Conservation (phyloP, 2,113 vertebrate species). For the Cephalopterus ornatus region DNA sequence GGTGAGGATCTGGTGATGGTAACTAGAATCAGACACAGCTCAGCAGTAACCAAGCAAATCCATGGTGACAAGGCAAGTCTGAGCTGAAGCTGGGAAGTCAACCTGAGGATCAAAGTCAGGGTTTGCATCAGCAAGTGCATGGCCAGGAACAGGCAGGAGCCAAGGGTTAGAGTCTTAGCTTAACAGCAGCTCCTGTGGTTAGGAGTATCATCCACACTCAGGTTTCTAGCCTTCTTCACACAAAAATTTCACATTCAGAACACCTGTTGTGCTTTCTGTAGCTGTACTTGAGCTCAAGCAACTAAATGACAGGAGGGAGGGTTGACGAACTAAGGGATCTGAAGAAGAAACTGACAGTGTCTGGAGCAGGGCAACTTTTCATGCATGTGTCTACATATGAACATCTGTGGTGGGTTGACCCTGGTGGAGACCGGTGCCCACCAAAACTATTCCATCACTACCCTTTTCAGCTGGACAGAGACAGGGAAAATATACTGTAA, state of each 20-base stretch:
- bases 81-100: not conserved
- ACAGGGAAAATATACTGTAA: not conserved
- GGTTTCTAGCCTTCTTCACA: not conserved
- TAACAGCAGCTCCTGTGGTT: not conserved
- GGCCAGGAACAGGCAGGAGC: not conserved
- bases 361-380: not conserved
- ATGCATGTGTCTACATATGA: not conserved
- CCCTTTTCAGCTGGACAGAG: not conserved
- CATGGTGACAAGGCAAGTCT: not conserved
- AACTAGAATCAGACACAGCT: not conserved
- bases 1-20: not conserved
- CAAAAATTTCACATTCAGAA: not conserved
- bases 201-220: not conserved
- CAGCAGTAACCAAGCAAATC: not conserved
- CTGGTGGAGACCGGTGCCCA: not conserved
- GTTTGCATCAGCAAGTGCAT: not conserved
- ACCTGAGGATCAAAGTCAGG: not conserved
- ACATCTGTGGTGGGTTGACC: too few relatives aligned
- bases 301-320: not conserved
- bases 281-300: not conserved
- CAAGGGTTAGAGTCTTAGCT: not conserved
- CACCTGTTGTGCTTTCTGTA: not conserved
- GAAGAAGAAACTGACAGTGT: not conserved
- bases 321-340: fast-evolving
- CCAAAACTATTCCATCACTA: not conserved